Evolutionary conservation across 2,797 vertebrate genomes (phyloP).

Genomic region (Cyprinodon diabolis): DNA sequence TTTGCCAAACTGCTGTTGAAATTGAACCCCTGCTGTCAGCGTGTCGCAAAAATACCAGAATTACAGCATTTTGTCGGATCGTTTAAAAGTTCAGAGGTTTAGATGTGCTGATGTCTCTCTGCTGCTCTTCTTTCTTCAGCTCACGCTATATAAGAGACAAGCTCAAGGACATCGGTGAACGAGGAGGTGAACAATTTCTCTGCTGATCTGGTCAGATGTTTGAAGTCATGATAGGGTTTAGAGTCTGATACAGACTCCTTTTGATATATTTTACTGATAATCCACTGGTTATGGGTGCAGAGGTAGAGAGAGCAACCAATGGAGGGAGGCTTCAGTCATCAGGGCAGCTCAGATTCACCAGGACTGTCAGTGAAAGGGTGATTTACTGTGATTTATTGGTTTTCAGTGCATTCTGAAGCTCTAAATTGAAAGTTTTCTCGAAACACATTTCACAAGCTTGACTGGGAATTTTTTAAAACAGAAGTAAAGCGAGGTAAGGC

Average conservation of each 20-base stretch:
- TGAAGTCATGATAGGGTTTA: background rate
- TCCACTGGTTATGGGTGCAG: too few relatives aligned
- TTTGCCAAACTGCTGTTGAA: background rate
- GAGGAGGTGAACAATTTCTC: background rate
- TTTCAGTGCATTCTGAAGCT: slow-evolving; percentile 12
- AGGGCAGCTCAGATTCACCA: too few relatives aligned
- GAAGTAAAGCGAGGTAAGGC: background rate
- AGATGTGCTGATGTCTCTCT: background rate
- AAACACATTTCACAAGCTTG: background rate
- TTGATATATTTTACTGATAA: background rate
- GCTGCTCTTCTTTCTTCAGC: background rate
- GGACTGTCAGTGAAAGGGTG: too few relatives aligned
- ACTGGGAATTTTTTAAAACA: background rate
- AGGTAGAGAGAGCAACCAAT: too few relatives aligned
- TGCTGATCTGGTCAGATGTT: background rate
- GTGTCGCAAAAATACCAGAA: background rate
- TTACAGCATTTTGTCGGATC: background rate
- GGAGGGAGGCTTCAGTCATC: too few relatives aligned
- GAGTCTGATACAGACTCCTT: background rate
- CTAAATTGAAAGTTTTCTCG: slow-evolving; percentile 26
- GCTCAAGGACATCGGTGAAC: background rate
- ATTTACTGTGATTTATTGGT: slow-evolving; percentile 24
- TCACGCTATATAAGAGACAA: background rate
- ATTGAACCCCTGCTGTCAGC: background rate
- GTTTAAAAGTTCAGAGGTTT: background rate